phyloP scores from a whole-genome alignment of 2,113 vertebrate genomes.

The Thalassoma bifasciatum region DNA sequence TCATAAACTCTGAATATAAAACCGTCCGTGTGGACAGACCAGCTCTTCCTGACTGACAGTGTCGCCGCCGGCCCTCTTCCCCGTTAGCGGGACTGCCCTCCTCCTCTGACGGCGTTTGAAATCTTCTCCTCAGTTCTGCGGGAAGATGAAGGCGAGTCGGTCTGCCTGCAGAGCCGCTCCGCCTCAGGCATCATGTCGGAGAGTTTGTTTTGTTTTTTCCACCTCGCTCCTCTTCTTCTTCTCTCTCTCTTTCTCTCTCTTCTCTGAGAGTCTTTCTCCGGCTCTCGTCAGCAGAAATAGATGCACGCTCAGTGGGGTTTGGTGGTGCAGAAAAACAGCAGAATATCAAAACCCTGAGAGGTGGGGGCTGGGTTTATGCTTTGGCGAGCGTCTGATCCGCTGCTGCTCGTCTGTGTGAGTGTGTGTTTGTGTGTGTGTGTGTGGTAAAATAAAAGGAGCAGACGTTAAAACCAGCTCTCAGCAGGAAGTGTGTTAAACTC shows the following conservation, averaged over 20 bases:
- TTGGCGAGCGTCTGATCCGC: conserved; percentile 10
- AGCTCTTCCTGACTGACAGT: conserved; percentile 56
- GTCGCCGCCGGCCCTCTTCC: conserved; percentile 31
- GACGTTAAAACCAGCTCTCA: no score
- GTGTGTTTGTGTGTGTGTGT: not conserved
- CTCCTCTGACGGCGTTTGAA: conserved; percentile 61
- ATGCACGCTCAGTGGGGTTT: conserved; percentile 60
- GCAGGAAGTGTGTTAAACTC: not conserved
- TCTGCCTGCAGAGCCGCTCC: conserved; percentile 52
- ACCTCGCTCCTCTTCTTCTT: conserved; percentile 34
- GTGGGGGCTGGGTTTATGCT: conserved; percentile 29
- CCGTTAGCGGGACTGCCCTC: conserved; percentile 59
- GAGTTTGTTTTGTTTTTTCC: conserved; percentile 67
- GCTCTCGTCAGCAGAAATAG: conserved; percentile 66
- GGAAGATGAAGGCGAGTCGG: conserved; percentile 59
- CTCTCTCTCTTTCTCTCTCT: conserved; percentile 16
- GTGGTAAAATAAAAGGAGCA: not conserved
- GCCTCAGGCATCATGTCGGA: conserved; percentile 66
- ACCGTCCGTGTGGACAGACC: conserved; percentile 19
- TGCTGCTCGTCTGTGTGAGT: conserved; percentile 20
- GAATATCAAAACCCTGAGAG: conserved; percentile 45
- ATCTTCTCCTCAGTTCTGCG: conserved; percentile 44
- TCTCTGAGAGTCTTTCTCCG: conserved; percentile 26
- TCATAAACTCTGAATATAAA: conserved; percentile 35
- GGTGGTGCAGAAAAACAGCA: conserved; percentile 35